Percentiles rank a stretch among this genome's conserved stretches.
Conservation (phyloP, 1,140 invertebrate species). For the Drosophila fuyamai region DNA sequence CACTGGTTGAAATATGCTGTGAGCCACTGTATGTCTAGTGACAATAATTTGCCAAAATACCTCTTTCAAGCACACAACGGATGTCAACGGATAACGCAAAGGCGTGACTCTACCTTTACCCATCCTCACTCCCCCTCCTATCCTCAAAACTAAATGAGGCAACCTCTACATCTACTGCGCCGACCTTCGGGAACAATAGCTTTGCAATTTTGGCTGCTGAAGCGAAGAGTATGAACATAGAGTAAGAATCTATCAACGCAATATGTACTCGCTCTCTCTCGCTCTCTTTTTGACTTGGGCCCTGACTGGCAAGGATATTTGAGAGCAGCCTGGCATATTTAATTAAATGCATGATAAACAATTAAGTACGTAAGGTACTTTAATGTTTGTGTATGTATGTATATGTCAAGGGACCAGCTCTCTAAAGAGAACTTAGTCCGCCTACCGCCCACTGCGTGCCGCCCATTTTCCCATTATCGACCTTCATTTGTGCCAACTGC, state of each 20-base stretch:
- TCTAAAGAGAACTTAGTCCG: neutral
- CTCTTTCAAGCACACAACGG: too few relatives aligned
- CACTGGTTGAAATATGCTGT: too few relatives aligned
- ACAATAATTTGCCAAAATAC: too few relatives aligned
- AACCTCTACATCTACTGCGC: too few relatives aligned
- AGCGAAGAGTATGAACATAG: neutral
- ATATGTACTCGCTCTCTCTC: too few relatives aligned
- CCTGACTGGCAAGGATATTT: constrained; percentile 30
- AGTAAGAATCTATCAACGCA: too few relatives aligned
- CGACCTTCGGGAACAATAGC: neutral
- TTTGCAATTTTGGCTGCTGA: neutral
- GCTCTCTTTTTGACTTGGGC: neutral
- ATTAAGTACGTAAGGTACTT: constrained; percentile 81
- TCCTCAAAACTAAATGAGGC: too few relatives aligned
- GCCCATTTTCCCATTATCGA: constrained; percentile 65
- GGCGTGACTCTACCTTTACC: too few relatives aligned
- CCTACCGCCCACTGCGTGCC: neutral
- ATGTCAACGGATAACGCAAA: too few relatives aligned
- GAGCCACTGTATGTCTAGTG: too few relatives aligned
- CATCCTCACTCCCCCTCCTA: too few relatives aligned
- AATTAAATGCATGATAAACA: constrained; percentile 82
- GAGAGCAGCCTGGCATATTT: constrained; percentile 57
- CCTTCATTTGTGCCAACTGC: constrained; percentile 80
- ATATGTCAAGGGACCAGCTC: constrained; percentile 25
- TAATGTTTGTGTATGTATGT: constrained; percentile 81